phyloP scores from a whole-genome alignment of 1,140 invertebrate genomes.

The Drosophila melanogaster region Release_6_plus_ISO1_MT NT_033779.5:16131001-16131500 shows the following conservation, averaged over 20 bases:
- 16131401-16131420: constrained; percentile 43
- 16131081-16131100: not conserved
- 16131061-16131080: not conserved
- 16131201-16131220: too few relatives aligned
- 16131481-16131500: constrained; percentile 22
- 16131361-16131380: constrained; percentile 61
- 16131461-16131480: constrained; percentile 43
- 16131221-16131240: not conserved
- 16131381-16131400: constrained; percentile 59
- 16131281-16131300: constrained; percentile 44
- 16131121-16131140: too few relatives aligned
- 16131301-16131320: constrained; percentile 21
- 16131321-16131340: constrained; percentile 41
- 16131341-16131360: constrained; percentile 40
- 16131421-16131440: constrained; percentile 36
- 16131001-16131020: constrained; percentile 12
- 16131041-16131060: not conserved
- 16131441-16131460: constrained; percentile 18
- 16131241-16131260: constrained; percentile 17
- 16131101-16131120: not conserved
- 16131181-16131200: too few relatives aligned
- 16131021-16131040: not conserved
- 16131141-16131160: not conserved
- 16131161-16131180: not conserved
- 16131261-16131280: constrained; percentile 28